Percentiles rank a stretch among this genome's conserved stretches.
Conservation (phyloP, 1,140 invertebrate species). For the Macrobrachium nipponense region DNA sequence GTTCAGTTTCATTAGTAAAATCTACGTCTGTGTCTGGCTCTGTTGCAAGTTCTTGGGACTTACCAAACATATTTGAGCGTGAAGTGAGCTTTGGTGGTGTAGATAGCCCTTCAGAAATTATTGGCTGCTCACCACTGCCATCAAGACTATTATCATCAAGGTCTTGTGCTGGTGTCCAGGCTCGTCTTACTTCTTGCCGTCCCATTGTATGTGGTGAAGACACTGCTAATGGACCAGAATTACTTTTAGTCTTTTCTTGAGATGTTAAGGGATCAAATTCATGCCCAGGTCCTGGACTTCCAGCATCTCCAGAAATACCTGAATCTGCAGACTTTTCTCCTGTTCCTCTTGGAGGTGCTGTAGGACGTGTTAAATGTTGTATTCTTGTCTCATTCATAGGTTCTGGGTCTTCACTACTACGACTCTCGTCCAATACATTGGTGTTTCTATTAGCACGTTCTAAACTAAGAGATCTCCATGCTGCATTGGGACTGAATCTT, state of each 20-base stretch:
- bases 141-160: constrained; percentile 77
- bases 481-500: constrained; percentile 83
- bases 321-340: constrained; percentile 82
- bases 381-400: constrained; percentile 72
- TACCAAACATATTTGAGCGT: constrained; percentile 78
- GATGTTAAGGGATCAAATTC: constrained; percentile 62
- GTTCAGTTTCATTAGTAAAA: constrained; percentile 76
- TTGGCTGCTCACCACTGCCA: constrained; percentile 72
- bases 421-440: constrained; percentile 49
- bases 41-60: constrained; percentile 75
- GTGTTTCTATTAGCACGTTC: constrained; percentile 56
- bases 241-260: constrained; percentile 46
- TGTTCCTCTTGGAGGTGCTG: constrained; percentile 68
- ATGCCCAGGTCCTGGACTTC: constrained; percentile 69
- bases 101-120: constrained; percentile 53
- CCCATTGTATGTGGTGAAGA: constrained; percentile 65
- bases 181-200: constrained; percentile 41
- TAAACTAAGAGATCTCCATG: constrained; percentile 78
- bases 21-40: constrained; percentile 71
- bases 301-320: constrained; percentile 81
- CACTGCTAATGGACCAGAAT: constrained; percentile 64
- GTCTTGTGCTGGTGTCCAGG: constrained; percentile 86
- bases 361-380: constrained; percentile 71
- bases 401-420: constrained; percentile 66
- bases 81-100: constrained; percentile 75